These are phyloP conservation scores for Cossypha dichroa DNA, from an alignment of 2,797 vertebrate species.

Conservation along the genomic window DNA sequence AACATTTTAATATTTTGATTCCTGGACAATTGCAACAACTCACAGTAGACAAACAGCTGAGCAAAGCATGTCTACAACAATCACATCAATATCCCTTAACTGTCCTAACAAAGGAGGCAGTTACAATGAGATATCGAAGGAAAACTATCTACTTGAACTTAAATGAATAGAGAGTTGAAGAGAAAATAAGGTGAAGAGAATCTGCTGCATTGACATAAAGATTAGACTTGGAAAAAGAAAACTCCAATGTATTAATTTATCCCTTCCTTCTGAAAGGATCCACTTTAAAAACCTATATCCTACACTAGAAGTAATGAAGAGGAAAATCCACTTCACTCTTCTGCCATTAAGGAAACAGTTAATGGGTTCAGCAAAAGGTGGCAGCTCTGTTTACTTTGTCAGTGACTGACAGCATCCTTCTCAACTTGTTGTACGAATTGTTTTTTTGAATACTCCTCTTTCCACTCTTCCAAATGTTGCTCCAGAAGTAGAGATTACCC, in stretches of 20 bases:
- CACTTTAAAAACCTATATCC: background rate
- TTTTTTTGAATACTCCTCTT: conserved; percentile 52
- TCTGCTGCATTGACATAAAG: background rate
- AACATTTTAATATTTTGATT: background rate
- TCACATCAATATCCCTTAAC: background rate
- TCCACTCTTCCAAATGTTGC: conserved; percentile 51
- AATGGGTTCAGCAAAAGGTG: conserved; percentile 38
- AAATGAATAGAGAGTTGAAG: background rate
- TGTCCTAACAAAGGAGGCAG: background rate
- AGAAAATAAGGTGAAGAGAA: background rate
- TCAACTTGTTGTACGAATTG: conserved; percentile 40
- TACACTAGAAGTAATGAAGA: conserved; percentile 15
- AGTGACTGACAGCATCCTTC: conserved; percentile 2
- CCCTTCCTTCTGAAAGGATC: background rate
- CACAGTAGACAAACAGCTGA: background rate
- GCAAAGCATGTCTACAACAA: background rate
- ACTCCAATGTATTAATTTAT: background rate
- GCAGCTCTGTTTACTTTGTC: conserved; percentile 49
- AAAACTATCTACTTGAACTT: background rate
- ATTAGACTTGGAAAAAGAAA: background rate
- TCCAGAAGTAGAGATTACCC: conserved; percentile 66
- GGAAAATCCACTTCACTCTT: conserved; percentile 62
- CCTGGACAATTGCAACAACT: background rate
- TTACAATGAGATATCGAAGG: background rate
- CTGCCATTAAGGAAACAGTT: conserved; percentile 62